Conservation (phyloP, 2,797 vertebrate genomes). For the Lepus oiostolus region DNA sequence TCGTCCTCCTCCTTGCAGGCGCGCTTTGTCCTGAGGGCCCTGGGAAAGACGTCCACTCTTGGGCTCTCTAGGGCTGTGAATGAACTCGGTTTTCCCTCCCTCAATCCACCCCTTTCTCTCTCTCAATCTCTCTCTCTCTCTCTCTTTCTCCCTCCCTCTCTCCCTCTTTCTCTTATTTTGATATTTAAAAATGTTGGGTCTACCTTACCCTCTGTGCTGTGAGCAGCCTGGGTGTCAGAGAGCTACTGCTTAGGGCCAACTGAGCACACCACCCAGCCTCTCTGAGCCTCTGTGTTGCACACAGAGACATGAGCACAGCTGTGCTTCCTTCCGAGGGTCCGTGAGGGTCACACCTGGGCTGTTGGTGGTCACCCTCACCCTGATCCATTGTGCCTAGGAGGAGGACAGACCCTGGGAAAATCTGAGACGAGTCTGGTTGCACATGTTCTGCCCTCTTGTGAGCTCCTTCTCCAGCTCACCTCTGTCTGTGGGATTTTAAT, state of each 20-base stretch:
- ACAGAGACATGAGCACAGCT: not conserved
- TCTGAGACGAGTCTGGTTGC: conserved; percentile 6
- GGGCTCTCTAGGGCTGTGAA: not conserved
- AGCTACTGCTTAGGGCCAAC: not conserved
- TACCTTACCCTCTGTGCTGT: not conserved
- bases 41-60: not conserved
- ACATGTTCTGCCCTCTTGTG: not conserved
- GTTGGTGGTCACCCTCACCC: too few species aligned
- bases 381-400: not conserved
- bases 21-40: not conserved
- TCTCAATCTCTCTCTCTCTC: too few species aligned
- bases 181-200: not conserved
- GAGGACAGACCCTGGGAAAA: not conserved
- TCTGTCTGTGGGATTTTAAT: not conserved
- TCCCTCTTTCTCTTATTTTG: not conserved
- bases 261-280: not conserved
- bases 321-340: not conserved
- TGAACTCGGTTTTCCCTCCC: not conserved
- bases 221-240: not conserved
- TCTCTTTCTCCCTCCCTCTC: not conserved
- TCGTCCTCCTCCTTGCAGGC: not conserved
- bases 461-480: not conserved
- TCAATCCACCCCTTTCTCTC: too few species aligned
- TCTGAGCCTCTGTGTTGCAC: not conserved
- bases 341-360: too few species aligned